Evolutionary conservation across 1,140 invertebrate species (phyloP), one percentile per base, ranked within the genome.

Genomic region (Brachionus calyciflorus): DNA sequence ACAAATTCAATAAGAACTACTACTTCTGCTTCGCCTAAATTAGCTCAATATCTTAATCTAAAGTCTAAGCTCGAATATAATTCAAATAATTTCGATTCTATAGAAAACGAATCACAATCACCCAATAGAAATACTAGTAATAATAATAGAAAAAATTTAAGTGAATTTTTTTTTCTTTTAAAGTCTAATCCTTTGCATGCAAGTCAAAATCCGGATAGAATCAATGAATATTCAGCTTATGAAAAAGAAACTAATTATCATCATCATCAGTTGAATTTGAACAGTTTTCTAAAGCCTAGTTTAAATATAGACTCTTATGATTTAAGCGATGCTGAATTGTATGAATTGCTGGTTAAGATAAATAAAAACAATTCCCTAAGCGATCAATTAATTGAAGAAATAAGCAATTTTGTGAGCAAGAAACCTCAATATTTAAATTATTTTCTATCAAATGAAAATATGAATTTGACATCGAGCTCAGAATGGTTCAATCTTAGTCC

Each of bases 401-500:
- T 60, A 2, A 37, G 37, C 33, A 60, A 33, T 17, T 60, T 60
- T 60, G 26, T 33, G 3, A 60, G 55, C 33, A 37, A 60, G 19
- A 33, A 60, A 19, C 55, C 55, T 1, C 33, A 37, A 37, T 60
- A 33, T 60, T 26, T 60, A 5, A 60, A 60, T 33, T 37, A 33
- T 33, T 60, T 60, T 60, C 37, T 60, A n/a, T 28, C 28, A 60
- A 60, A 60, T 17, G 55, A 60, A 17, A 60, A 60, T 10, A 60
- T 60, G 55, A 60, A 33, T 17, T 19, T 19, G 6, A 6, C 33
- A 37, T 37, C 33, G 33, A 60, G 37, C 14, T 33, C 55, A n/a
- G 55, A 60, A 6, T 60, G 55, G 55, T 19, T 60, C 3, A 60
- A 60, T 37, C 37, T 28, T 17, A 60, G 28, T 10, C 33, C 37